Evolutionary conservation across 2,113 vertebrate genomes (phyloP).

Genomic region (Lutjanus erythropterus): DNA sequence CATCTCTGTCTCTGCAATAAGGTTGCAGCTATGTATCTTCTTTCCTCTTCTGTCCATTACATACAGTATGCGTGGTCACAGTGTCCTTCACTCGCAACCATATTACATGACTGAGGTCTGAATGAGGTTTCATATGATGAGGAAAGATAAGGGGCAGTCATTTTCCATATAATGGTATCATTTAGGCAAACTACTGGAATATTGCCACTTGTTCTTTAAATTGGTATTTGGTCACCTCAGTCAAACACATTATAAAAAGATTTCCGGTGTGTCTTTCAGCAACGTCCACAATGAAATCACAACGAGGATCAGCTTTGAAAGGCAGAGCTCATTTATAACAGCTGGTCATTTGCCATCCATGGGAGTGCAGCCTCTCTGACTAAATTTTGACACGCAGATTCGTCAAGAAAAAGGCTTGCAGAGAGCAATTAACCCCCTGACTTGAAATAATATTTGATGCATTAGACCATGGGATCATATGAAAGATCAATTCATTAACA

Average conservation of each 20-base stretch:
- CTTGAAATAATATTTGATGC: conserved; percentile 25
- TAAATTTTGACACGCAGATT: conserved; percentile 22
- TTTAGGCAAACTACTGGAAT: conserved; percentile 2
- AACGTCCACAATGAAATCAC: not conserved
- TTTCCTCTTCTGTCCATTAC: not conserved
- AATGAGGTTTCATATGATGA: conserved; percentile 16
- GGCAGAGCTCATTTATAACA: conserved; percentile 12
- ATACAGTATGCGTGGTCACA: not conserved
- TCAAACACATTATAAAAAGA: conserved; percentile 10
- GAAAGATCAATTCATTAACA: conserved; percentile 34
- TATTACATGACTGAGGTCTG: conserved; percentile 16
- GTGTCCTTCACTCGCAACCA: conserved; percentile 22
- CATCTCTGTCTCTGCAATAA: not conserved
- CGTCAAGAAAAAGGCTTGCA: conserved; percentile 29
- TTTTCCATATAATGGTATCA: conserved; percentile 1
- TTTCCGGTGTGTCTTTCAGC: not conserved
- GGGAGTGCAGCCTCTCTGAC: conserved; percentile 13
- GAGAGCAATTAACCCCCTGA: conserved; percentile 42
- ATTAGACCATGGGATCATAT: conserved; percentile 12
- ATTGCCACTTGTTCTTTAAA: not conserved
- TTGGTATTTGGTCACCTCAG: not conserved
- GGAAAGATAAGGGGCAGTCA: not conserved
- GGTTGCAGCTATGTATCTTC: conserved; percentile 19
- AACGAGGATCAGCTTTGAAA: conserved; percentile 1
- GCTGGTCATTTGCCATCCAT: conserved; percentile 11